phyloP scores from a whole-genome alignment of 2,797 vertebrate genomes.

The Poecile montanus region DNA sequence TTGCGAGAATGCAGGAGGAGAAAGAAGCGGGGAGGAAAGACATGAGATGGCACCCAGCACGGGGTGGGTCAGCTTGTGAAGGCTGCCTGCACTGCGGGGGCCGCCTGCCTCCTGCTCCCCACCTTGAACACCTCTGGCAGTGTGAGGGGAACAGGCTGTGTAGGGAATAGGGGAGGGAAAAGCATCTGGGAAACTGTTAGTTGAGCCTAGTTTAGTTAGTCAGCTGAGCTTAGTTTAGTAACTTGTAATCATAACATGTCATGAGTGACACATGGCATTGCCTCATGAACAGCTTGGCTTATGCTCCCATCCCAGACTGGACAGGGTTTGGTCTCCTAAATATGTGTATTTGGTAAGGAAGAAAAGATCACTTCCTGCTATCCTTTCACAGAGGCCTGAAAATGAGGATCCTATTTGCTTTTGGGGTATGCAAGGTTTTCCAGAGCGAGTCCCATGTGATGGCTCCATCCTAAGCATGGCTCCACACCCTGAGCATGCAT shows the following conservation, averaged over 20 bases:
- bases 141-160: fast-evolving
- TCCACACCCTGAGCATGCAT: not conserved
- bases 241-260: not conserved
- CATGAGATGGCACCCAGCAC: fast-evolving
- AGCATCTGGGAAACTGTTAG: not conserved
- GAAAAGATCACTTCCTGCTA: not conserved
- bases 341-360: not conserved
- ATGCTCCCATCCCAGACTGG: not conserved
- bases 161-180: not conserved
- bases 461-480: not conserved
- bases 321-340: not conserved
- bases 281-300: not conserved
- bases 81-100: not conserved
- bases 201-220: not conserved
- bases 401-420: not conserved
- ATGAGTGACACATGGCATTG: not conserved
- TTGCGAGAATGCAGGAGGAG: not conserved
- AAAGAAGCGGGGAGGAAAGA: not conserved
- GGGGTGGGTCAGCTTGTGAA: not conserved
- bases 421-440: not conserved
- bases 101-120: not conserved
- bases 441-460: not conserved
- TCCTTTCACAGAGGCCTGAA: not conserved
- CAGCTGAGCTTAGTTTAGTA: not conserved
- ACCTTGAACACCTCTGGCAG: not conserved